These are phyloP conservation scores for Melitaea cinxia DNA, from an alignment of 1,140 invertebrate genomes.

Conservation along the genomic window DNA sequence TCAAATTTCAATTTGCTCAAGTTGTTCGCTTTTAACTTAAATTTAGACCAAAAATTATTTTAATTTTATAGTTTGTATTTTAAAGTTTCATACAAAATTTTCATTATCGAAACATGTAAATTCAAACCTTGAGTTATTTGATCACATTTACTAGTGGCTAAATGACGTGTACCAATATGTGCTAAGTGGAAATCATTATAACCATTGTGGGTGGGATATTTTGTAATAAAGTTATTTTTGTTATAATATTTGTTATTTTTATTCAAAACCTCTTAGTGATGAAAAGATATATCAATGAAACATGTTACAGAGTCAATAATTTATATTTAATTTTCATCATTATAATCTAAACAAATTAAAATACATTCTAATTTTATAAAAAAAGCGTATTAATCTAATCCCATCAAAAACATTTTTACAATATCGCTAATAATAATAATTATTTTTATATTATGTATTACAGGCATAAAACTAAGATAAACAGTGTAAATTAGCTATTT, in stretches of 20 bases:
- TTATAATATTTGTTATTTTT: constrained; percentile 35
- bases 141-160: constrained; percentile 22
- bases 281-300: constrained; percentile 33
- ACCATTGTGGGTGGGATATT: constrained; percentile 53
- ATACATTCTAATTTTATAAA: constrained; percentile 60
- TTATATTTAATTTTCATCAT: constrained; percentile 57
- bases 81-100: not conserved
- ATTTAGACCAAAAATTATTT: not conserved
- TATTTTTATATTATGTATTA: constrained; percentile 3
- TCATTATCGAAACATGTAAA: not conserved
- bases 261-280: not conserved
- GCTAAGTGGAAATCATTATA: constrained; percentile 55
- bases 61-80: constrained; percentile 8
- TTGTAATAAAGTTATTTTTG: constrained; percentile 69
- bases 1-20: not conserved
- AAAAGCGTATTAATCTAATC: constrained; percentile 64
- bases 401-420: constrained; percentile 66
- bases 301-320: constrained; percentile 61
- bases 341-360: constrained; percentile 56
- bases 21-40: not conserved
- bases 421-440: constrained; percentile 35
- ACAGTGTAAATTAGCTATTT: constrained; percentile 19
- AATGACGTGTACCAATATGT: constrained; percentile 34
- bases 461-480: constrained; percentile 20
- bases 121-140: not conserved